These are phyloP conservation scores for Myotis vivesi DNA, from an alignment of 2,797 vertebrate genomes.

Conservation along the genomic window DNA sequence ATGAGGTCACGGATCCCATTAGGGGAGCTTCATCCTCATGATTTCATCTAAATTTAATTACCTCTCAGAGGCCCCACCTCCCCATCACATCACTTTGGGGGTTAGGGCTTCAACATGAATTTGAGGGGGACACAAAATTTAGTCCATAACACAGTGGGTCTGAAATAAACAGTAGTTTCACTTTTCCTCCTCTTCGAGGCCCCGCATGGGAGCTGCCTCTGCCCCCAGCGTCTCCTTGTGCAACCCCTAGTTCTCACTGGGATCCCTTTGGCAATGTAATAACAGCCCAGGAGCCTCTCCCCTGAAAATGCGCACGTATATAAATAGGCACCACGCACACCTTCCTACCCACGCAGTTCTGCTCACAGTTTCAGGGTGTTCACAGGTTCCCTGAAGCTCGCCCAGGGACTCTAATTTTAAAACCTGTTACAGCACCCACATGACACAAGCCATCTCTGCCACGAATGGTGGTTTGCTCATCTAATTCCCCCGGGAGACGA, in stretches of 20 bases:
- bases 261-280: not conserved
- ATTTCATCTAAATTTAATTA: not conserved
- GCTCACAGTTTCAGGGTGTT: not conserved
- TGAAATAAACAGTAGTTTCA: not conserved
- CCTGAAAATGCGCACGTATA: not conserved
- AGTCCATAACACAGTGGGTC: not conserved
- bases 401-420: slow-evolving; percentile 3
- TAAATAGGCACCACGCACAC: not conserved
- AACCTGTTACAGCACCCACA: not conserved
- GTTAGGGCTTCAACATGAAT: not conserved
- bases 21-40: not conserved
- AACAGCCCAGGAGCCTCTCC: not conserved
- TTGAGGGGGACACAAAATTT: not conserved
- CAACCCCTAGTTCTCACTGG: not conserved
- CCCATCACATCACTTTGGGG: not conserved
- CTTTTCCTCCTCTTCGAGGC: not conserved
- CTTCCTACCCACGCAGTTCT: not conserved
- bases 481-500: not conserved
- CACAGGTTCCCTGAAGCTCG: not conserved
- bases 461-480: not conserved
- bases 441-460: not conserved
- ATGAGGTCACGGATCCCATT: not conserved
- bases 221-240: not conserved
- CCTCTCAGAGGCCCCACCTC: not conserved
- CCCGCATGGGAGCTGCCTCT: not conserved